A percentile compares a stretch with the other conserved stretches of the same genome.
These are phyloP conservation scores for Dermatemys mawii DNA, from an alignment of 2,113 vertebrate species.

Conservation along the genomic window DNA sequence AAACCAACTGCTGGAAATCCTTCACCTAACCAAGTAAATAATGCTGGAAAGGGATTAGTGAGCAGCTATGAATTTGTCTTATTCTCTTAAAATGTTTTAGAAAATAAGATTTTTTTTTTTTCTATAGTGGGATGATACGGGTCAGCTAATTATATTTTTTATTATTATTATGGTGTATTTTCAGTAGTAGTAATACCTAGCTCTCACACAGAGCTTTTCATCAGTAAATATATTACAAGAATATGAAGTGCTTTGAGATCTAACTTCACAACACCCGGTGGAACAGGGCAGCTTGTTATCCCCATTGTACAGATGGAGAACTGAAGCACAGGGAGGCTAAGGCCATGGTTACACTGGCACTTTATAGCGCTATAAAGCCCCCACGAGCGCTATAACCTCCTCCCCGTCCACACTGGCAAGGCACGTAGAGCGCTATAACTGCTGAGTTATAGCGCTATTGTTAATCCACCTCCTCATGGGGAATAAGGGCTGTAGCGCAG, in stretches of 20 bases:
- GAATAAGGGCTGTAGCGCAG: too few species aligned
- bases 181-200: background rate
- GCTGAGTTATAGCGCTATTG: too few species aligned
- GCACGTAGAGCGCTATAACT: too few species aligned
- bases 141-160: background rate
- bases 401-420: too few species aligned
- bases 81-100: background rate
- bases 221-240: too few species aligned
- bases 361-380: too few species aligned
- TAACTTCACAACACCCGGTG: too few species aligned
- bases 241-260: too few species aligned
- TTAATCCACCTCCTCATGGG: too few species aligned
- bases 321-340: background rate
- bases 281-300: background rate
- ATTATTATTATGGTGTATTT: too few species aligned
- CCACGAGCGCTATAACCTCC: too few species aligned
- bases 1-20: constrained; percentile 83
- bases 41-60: background rate
- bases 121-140: background rate
- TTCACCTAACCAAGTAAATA: constrained; percentile 87
- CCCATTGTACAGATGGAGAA: background rate
- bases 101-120: background rate
- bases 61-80: background rate
- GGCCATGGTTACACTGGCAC: too few species aligned
- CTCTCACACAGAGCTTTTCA: background rate